These are phyloP conservation scores for Xestia sexstrigata DNA, from an alignment of 2,888 invertebrate species.

Conservation along the genomic window DNA sequence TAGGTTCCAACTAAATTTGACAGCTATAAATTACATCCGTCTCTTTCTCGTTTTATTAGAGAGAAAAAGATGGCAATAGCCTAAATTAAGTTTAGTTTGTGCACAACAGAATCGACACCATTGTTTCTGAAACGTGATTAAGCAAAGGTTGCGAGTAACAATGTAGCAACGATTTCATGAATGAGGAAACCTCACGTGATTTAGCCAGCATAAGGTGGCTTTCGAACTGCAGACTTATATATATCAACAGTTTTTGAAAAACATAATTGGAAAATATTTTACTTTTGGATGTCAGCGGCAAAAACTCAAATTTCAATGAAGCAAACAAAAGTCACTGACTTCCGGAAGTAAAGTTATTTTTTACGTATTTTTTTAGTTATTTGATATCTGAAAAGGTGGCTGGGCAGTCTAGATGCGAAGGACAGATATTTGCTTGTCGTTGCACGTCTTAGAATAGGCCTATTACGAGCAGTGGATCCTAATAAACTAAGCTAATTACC, in stretches of 20 bases:
- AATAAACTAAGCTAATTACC: neutral
- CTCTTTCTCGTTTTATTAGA: too few relatives aligned
- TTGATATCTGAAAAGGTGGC: neutral
- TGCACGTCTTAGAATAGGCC: neutral
- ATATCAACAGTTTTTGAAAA: neutral
- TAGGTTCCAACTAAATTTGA: too few relatives aligned
- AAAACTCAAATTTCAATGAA: neutral
- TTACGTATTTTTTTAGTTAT: neutral
- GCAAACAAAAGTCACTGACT: neutral
- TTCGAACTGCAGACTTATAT: neutral
- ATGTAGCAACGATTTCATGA: neutral
- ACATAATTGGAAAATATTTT: neutral
- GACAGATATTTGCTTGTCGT: neutral
- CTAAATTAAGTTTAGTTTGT: too few relatives aligned
- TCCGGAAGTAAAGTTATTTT: neutral
- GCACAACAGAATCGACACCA: too few relatives aligned
- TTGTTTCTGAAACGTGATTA: neutral
- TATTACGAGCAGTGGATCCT: neutral
- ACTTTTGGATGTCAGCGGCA: neutral
- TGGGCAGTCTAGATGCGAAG: neutral
- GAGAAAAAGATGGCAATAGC: too few relatives aligned
- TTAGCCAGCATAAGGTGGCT: neutral
- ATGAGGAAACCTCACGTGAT: neutral
- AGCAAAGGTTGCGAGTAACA: neutral
- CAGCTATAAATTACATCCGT: too few relatives aligned